Evolutionary conservation across 2,888 invertebrate genomes (phyloP), one percentile per base, ranked within the genome.

Genomic region (Calameuta idolon): DNA sequence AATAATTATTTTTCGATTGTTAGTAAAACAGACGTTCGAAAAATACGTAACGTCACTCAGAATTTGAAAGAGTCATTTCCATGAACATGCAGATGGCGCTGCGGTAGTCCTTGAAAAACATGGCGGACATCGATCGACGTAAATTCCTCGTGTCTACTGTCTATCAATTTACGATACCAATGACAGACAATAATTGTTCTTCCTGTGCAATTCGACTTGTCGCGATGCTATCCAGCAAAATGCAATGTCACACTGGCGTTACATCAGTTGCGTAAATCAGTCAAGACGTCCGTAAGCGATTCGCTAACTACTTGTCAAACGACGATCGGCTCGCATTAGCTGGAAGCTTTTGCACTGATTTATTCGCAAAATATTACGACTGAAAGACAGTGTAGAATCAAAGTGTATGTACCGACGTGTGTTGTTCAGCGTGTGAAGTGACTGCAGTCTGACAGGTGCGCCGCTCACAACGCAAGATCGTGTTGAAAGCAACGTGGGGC

Each of bases 401-500:
- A 55, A 9, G 55, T 55, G 23, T 55, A 9, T 55, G 2, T 2
- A 55, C 23, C 55, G 55, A 55, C 5, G 55, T 55, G 23, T 23
- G 15, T 55, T 40, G 0, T 40, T 55, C 23, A 55, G 23, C 23
- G 2, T 23, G 23, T 55, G 9, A 55, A 55, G 55, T 55, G 23
- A 55, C 55, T 55, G 55, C 55, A 55, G 55, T 23, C 55, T 55
- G 55, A 5, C 55, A 55, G 23, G 55, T 55, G 55, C 23, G 23
- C 55, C 55, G 9, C 23, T 55, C 9, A 23, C 23, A 9, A 5
- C 23, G 23, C 2, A 55, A 23, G 55, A 55, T 55, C 82, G 80
- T 85, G 84, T 85, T 81, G 86, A 86, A 88, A 88, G 83, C 76
- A 79, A 77, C 82, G 81, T 83, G 78, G 78, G 75, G 34, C 75